Conservation (phyloP, 2,113 vertebrate species). For the Daphoenositta chrysoptera region DNA sequence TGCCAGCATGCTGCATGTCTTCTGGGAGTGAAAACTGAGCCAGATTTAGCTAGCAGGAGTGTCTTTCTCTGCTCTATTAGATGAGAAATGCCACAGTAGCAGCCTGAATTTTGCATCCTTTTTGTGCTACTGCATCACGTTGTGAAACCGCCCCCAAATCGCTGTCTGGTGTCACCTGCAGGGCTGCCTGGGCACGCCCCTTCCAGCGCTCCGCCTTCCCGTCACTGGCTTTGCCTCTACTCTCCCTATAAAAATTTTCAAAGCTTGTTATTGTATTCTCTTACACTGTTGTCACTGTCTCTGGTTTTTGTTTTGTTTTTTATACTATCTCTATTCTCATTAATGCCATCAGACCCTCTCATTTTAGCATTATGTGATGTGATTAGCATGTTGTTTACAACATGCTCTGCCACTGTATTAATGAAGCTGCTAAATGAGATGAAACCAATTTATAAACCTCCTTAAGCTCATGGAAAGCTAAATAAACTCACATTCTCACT, state of each 20-base stretch:
- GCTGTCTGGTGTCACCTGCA: not conserved
- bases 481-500: not conserved
- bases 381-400: constrained; percentile 1
- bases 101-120: not conserved
- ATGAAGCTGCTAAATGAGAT: constrained; percentile 25
- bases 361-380: not conserved
- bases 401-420: not conserved
- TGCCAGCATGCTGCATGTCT: not conserved
- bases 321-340: not conserved
- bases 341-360: not conserved
- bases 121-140: not conserved
- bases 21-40: not conserved
- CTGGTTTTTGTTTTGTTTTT: not conserved
- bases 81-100: not conserved
- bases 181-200: not conserved
- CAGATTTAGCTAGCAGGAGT: not conserved
- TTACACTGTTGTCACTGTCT: not conserved
- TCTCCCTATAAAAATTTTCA: not conserved
- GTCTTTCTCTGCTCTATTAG: not conserved
- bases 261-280: not conserved
- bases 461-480: not conserved
- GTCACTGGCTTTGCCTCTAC: accelerated
- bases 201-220: not conserved
- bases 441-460: constrained; percentile 5
- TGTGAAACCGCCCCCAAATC: not conserved